Percentiles rank a stretch among this genome's conserved stretches.
phyloP scores from a whole-genome alignment of 2,888 invertebrate genomes.

The Polymixis flavicincta region DNA sequence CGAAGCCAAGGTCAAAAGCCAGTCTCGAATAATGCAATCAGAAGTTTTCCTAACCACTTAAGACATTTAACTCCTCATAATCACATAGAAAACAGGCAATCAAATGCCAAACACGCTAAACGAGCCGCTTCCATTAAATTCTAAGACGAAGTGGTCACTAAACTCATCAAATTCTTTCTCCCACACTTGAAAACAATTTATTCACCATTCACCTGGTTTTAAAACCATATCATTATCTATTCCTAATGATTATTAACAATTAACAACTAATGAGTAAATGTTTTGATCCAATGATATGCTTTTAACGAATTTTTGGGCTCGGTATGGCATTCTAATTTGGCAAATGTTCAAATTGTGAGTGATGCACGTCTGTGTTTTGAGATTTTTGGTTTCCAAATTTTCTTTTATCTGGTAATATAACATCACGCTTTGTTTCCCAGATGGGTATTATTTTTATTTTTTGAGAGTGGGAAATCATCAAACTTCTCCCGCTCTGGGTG shows the following conservation, averaged over 20 bases:
- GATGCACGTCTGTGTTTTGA: slow-evolving; percentile 7
- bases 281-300: slow-evolving; percentile 41
- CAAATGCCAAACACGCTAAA: slow-evolving; percentile 39
- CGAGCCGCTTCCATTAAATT: slow-evolving; percentile 22
- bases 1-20: too few relatives aligned
- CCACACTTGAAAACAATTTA: slow-evolving; percentile 30
- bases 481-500: too few relatives aligned
- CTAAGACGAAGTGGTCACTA: slow-evolving; percentile 27
- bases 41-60: slow-evolving; percentile 4
- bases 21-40: too few relatives aligned
- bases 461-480: too few relatives aligned
- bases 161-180: slow-evolving; percentile 39
- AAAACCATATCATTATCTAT: slow-evolving; percentile 21
- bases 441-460: too few relatives aligned
- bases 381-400: background rate
- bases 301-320: slow-evolving; percentile 47
- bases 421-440: background rate
- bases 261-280: slow-evolving; percentile 53
- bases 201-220: slow-evolving; percentile 39
- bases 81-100: slow-evolving; percentile 19
- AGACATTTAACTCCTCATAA: slow-evolving; percentile 16
- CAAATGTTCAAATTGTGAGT: slow-evolving; percentile 37
- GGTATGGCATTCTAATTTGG: slow-evolving; percentile 51
- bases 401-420: background rate
- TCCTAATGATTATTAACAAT: slow-evolving; percentile 55